A percentile compares a stretch with the other conserved stretches of the same genome.
phyloP scores from a whole-genome alignment of 2,888 invertebrate species.

The Lasioglossum malachurum region DNA sequence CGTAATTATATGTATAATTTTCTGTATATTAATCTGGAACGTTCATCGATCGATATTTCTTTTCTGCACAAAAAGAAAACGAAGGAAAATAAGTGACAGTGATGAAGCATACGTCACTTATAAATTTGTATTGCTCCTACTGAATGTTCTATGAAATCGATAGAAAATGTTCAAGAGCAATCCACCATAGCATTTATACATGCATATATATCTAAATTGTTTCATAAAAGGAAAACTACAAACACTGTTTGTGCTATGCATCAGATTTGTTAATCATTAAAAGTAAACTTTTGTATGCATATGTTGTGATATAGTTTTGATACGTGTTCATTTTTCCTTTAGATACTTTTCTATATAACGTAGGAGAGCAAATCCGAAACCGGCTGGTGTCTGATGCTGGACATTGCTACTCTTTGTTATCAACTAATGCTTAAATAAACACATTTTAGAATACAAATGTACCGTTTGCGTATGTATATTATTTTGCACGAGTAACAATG shows the following conservation, averaged over 20 bases:
- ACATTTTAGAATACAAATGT: conserved; percentile 27
- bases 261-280: conserved; percentile 54
- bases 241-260: conserved; percentile 47
- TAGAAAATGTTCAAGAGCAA: conserved; percentile 54
- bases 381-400: conserved; percentile 49
- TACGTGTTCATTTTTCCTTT: conserved; percentile 58
- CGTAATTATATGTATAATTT: conserved; percentile 23
- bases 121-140: conserved; percentile 36
- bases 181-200: conserved; percentile 59
- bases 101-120: conserved; percentile 4
- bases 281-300: conserved; percentile 62
- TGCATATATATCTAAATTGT: conserved; percentile 50
- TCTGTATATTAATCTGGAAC: conserved; percentile 9
- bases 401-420: conserved; percentile 31
- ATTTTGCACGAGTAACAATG: background rate
- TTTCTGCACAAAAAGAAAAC: conserved; percentile 9
- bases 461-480: background rate
- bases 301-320: conserved; percentile 63
- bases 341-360: conserved; percentile 55
- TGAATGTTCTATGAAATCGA: conserved; percentile 44
- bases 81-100: background rate
- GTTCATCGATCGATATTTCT: conserved; percentile 21
- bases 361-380: conserved; percentile 35
- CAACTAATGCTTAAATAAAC: conserved; percentile 40
- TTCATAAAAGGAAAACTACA: conserved; percentile 46